Percentiles rank a stretch among this genome's conserved stretches.
Conservation (phyloP, 64 coral and sea anemone species). For the Stichodactyla helianthus region DNA sequence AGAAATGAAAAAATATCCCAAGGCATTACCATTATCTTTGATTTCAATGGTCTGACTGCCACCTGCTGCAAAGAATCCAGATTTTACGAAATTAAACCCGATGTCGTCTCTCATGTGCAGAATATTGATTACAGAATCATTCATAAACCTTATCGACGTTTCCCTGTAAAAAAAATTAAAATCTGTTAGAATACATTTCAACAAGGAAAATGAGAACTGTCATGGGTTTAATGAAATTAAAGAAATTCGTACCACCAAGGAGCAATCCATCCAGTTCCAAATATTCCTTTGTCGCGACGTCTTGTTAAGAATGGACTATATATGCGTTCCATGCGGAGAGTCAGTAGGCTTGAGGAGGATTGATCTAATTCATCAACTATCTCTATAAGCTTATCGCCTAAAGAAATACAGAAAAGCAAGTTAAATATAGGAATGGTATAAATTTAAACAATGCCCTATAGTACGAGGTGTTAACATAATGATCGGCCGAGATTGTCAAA, state of each 20-base stretch:
- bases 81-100: background rate
- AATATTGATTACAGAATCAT: background rate
- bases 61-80: background rate
- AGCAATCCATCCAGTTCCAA: conserved; percentile 72
- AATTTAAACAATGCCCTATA: too few relatives aligned
- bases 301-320: conserved; percentile 53
- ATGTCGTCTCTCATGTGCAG: background rate
- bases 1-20: too few relatives aligned
- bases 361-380: conserved; percentile 32
- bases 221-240: too few relatives aligned
- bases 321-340: conserved; percentile 13
- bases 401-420: too few relatives aligned
- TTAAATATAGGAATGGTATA: too few relatives aligned
- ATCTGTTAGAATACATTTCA: too few relatives aligned
- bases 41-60: background rate
- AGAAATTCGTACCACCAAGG: conserved; percentile 56
- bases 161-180: background rate
- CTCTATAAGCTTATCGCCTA: conserved; percentile 43
- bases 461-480: too few relatives aligned
- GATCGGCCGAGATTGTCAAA: too few relatives aligned
- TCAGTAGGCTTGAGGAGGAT: background rate
- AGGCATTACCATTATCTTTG: background rate
- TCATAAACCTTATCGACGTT: background rate
- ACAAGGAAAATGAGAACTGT: too few relatives aligned
- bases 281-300: conserved; percentile 52